phyloP scores from a whole-genome alignment of 2,888 invertebrate genomes.

The Drosophila monieri region DNA sequence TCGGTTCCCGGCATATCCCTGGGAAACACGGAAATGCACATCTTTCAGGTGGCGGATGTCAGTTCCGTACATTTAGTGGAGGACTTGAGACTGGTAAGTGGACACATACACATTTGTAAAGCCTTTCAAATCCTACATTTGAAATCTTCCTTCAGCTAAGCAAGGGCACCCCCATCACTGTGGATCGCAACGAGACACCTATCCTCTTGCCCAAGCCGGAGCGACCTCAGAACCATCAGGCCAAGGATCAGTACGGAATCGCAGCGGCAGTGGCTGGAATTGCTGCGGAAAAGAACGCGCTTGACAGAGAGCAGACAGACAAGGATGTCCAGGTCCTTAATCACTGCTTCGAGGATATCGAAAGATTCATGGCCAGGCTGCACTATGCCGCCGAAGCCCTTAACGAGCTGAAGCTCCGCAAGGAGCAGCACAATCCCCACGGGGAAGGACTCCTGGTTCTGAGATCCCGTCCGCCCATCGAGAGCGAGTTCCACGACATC shows the following conservation, averaged over 20 bases:
- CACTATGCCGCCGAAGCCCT: conserved; percentile 98
- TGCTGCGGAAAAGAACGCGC: conserved; percentile 91
- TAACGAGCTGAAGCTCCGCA: conserved; percentile 93
- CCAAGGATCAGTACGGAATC: conserved; percentile 81
- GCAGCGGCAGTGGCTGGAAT: conserved; percentile 83
- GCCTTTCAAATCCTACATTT: background rate
- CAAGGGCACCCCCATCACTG: conserved; percentile 86
- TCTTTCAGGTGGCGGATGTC: conserved; percentile 93
- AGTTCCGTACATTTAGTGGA: conserved; percentile 93
- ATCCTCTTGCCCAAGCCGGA: conserved; percentile 67
- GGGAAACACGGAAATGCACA: conserved; percentile 96
- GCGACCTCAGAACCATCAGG: conserved; percentile 55
- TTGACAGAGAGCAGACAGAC: conserved; percentile 96
- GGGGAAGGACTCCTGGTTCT: conserved; percentile 96
- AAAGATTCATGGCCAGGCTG: conserved; percentile 97
- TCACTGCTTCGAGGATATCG: conserved; percentile 99
- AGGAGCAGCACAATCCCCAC: conserved; percentile 87
- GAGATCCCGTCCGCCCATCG: conserved; percentile 97
- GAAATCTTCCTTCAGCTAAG: conserved; percentile 84
- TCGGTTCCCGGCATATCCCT: conserved; percentile 91
- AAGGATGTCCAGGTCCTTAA: conserved; percentile 97
- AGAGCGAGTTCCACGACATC: conserved; percentile 97
- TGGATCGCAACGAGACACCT: conserved; percentile 83
- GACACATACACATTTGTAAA: too few species aligned
- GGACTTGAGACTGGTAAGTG: conserved; percentile 86